Evolutionary conservation across 2,888 invertebrate species (phyloP).

Genomic region (Apotomis turbidana): DNA sequence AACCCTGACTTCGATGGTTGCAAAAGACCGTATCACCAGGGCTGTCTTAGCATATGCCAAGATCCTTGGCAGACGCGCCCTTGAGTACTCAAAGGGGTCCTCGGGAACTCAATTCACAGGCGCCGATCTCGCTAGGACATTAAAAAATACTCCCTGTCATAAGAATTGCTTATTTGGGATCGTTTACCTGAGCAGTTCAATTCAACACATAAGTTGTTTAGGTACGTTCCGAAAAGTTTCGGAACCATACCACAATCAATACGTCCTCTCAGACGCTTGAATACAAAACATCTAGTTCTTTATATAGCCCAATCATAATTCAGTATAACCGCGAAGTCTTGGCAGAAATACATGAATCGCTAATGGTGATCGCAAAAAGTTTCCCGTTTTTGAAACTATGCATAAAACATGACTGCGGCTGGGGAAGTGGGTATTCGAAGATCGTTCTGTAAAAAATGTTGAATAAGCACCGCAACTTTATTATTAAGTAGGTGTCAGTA

Average conservation of each 20-base stretch:
- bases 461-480: slow-evolving; percentile 1
- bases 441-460: slow-evolving; percentile 15
- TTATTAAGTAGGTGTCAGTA: background rate
- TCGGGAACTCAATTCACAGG: too few relatives aligned
- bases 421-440: background rate
- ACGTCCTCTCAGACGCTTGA: background rate
- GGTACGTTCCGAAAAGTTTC: background rate
- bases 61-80: too few relatives aligned
- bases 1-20: too few relatives aligned
- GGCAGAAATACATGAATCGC: slow-evolving; percentile 13
- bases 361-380: slow-evolving; percentile 13
- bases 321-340: background rate
- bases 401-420: slow-evolving; percentile 19
- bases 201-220: background rate
- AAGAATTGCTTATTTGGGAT: too few relatives aligned
- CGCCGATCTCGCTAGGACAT: too few relatives aligned
- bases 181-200: too few relatives aligned
- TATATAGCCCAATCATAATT: slow-evolving; percentile 8
- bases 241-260: slow-evolving; percentile 9
- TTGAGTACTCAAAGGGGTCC: too few relatives aligned
- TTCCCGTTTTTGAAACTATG: slow-evolving; percentile 13
- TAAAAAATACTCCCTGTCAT: too few relatives aligned
- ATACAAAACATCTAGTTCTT: slow-evolving; percentile 7
- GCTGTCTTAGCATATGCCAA: too few relatives aligned
- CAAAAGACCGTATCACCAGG: too few relatives aligned